A percentile compares a stretch with the other conserved stretches of the same genome.
Evolutionary conservation across 2,797 vertebrate genomes (phyloP).

Genomic region (Darevskia nairensis): DNA sequence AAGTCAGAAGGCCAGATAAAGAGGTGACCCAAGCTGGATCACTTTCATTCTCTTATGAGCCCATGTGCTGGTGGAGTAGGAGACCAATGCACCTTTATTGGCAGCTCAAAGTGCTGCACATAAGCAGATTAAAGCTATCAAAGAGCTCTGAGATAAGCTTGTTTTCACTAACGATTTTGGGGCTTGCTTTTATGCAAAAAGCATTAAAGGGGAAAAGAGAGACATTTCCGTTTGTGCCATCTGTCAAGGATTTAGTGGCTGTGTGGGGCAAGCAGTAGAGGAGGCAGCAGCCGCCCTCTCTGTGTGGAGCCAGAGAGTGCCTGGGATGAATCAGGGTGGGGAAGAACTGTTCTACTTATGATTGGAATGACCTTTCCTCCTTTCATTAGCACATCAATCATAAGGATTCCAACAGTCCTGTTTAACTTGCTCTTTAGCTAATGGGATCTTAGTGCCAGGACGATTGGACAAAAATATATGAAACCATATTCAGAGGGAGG

Average conservation of each 20-base stretch:
- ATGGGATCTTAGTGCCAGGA: slow-evolving; percentile 46
- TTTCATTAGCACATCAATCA: slow-evolving; percentile 62
- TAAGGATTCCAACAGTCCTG: slow-evolving; percentile 51
- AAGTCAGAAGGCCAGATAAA: slow-evolving; percentile 65
- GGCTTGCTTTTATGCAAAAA: slow-evolving; percentile 73
- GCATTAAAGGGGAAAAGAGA: slow-evolving; percentile 65
- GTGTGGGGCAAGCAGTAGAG: slow-evolving; percentile 59
- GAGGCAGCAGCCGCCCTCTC: slow-evolving; percentile 42
- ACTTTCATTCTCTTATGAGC: slow-evolving; percentile 66
- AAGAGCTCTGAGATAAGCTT: slow-evolving; percentile 72
- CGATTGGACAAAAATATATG: slow-evolving; percentile 51
- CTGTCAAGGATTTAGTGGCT: slow-evolving; percentile 69
- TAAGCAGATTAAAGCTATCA: slow-evolving; percentile 77
- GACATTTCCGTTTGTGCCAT: slow-evolving; percentile 64
- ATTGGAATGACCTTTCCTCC: slow-evolving; percentile 64
- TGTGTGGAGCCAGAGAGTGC: slow-evolving; percentile 44
- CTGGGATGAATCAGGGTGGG: slow-evolving; percentile 51
- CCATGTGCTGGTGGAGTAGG: slow-evolving; percentile 61
- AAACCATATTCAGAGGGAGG: slow-evolving; percentile 47
- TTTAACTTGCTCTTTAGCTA: slow-evolving; percentile 56
- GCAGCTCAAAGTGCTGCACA: slow-evolving; percentile 69
- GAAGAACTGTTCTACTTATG: slow-evolving; percentile 51
- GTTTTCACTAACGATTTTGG: slow-evolving; percentile 72
- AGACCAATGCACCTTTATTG: slow-evolving; percentile 66
- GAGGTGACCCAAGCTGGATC: slow-evolving; percentile 69